Percentiles rank a stretch among this genome's conserved stretches.
Conservation (phyloP, 2,113 vertebrate genomes). For the Mastomys natalensis region DNA sequence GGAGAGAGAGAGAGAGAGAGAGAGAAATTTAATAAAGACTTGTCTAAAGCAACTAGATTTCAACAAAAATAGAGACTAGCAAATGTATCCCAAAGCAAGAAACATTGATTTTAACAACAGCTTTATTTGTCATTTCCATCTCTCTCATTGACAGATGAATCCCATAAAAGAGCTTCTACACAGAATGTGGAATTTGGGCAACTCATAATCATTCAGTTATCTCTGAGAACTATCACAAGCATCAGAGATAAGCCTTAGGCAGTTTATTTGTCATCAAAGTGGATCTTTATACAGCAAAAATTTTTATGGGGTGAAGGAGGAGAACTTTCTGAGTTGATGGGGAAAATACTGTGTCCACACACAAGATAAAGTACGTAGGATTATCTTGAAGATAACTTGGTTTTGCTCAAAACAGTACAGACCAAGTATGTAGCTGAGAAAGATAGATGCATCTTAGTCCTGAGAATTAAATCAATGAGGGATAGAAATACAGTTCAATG, state of each 20-base stretch:
- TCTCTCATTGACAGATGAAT: not conserved
- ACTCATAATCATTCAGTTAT: constrained; percentile 17
- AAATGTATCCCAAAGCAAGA: constrained; percentile 6
- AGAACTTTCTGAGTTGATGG: constrained; percentile 16
- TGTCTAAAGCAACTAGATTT: constrained; percentile 1
- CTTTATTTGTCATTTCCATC: constrained; percentile 12
- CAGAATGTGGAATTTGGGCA: not conserved
- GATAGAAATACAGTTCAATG: not conserved
- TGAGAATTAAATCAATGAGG: not conserved
- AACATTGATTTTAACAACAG: constrained; percentile 7
- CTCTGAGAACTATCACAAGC: not conserved
- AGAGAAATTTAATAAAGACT: not conserved
- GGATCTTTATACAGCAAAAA: not conserved
- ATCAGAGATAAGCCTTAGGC: not conserved
- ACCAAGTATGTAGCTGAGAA: not conserved
- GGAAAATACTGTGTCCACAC: not conserved
- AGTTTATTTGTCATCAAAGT: not conserved
- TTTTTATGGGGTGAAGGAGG: not conserved
- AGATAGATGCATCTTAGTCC: not conserved
- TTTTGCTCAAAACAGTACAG: not conserved
- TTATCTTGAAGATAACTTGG: not conserved
- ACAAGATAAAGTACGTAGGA: not conserved
- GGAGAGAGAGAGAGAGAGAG: not conserved
- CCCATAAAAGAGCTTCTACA: not conserved
- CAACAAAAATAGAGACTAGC: constrained; percentile 26